Evolutionary conservation across 2,888 invertebrate species (phyloP), one percentile per base, ranked within the genome.

Genomic region (Gandaritis pyraliata): DNA sequence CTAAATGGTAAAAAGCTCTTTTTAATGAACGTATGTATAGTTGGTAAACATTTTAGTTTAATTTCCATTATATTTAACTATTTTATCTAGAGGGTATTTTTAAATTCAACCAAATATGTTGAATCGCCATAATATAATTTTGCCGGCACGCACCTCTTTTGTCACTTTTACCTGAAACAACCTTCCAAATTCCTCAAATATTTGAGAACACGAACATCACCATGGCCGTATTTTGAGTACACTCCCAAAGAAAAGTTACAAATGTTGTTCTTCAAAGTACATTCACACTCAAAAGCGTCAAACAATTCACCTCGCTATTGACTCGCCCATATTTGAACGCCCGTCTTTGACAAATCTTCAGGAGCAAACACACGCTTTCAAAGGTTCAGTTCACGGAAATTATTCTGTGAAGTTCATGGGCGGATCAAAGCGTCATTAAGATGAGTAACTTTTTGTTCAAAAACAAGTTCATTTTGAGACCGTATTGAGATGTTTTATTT

Each of bases 311-410:
- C 61, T 65, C 66, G 13, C 33, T 73, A 71, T 74, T 74, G 73
- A 72, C 74, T 73, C 72, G 66, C 63, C 69, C 76, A 72, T 82
- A 72, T 81, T 83, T 83, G 80, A 68, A 64, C 66, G 70, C 73
- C 67, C 68, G 77, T 84, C 86, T 85, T 86, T 86, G 85, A 84
- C 80, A 83, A 83, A 82, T 85, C 81, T 79, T 72, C 72, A 74
- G 76, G 73, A 72, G 80, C 74, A 83, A 86, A 85, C 72, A 82
- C 68, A 65, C 66, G 68, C 70, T 64, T 66, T 76, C 73, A 72
- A 76, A 80, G 80, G 75, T 75, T 74, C 65, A 68, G 68, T 71
- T 73, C 70, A 18, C 66, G 66, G 74, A 79, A 74, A 79, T 80
- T 78, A 74, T 72, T 79, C 72, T 76, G 72, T 66, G 70, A 75